Percentiles rank a stretch among this genome's conserved stretches.
phyloP scores from a whole-genome alignment of 2,113 vertebrate species.

The Hippocampus zosterae region DNA sequence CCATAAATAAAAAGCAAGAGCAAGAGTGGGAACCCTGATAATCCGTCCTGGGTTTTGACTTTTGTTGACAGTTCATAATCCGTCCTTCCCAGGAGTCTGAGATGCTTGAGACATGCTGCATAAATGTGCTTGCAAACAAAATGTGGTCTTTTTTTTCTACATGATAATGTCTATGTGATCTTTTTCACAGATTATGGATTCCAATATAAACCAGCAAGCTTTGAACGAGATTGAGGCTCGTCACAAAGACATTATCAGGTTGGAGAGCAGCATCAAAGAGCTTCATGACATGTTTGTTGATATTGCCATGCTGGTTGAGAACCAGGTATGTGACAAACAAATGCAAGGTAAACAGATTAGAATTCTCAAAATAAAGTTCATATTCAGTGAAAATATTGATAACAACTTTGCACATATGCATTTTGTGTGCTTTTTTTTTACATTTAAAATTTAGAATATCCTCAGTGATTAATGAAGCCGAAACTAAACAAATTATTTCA shows the following conservation, averaged over 20 bases:
- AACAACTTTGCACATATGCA: neutral
- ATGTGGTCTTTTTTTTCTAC: neutral
- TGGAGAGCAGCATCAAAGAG: slow-evolving; percentile 96
- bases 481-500: neutral
- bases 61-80: neutral
- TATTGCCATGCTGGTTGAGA: slow-evolving; percentile 97
- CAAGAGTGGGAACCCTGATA: no score
- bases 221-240: slow-evolving; percentile 92
- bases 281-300: slow-evolving; percentile 96
- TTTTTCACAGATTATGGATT: slow-evolving; percentile 84
- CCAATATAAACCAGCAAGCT: slow-evolving; percentile 92
- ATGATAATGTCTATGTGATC: neutral
- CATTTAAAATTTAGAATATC: neutral
- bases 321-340: slow-evolving; percentile 75
- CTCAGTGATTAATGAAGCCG: neutral
- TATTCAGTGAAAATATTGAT: neutral
- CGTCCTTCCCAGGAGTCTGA: neutral
- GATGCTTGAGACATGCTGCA: neutral
- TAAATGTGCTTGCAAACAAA: neutral
- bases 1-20: no score
- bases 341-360: neutral
- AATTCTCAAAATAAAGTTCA: neutral
- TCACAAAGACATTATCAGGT: slow-evolving; percentile 91
- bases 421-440: neutral
- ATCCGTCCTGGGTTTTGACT: no score